A percentile compares a stretch with the other conserved stretches of the same genome.
Conservation (phyloP, 1,140 invertebrate genomes). For the Papilio helenus region DNA sequence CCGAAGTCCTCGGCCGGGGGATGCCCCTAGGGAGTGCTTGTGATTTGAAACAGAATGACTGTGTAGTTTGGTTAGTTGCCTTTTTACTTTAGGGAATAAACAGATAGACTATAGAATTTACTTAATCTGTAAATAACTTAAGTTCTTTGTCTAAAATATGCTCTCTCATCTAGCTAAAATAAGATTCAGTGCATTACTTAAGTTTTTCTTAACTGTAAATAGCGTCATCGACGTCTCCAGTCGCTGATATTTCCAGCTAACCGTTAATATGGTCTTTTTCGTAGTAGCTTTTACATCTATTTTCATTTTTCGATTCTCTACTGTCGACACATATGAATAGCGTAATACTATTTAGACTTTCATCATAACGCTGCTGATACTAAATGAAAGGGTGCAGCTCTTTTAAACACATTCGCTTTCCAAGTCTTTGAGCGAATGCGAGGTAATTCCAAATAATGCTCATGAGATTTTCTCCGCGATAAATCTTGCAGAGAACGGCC, state of each 20-base stretch:
- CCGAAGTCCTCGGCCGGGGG: neutral
- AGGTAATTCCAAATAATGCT: slow-evolving; percentile 4
- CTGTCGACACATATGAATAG: no score
- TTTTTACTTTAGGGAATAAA: neutral
- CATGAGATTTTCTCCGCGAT: neutral
- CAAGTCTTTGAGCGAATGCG: neutral
- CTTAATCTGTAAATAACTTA: neutral
- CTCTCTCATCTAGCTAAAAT: no score
- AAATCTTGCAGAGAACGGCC: neutral
- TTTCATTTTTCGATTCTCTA: no score
- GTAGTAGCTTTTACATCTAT: no score
- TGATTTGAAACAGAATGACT: slow-evolving; percentile 12
- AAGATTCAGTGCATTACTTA: no score
- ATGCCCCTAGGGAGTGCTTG: neutral
- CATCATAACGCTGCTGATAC: neutral
- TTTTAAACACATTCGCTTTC: neutral
- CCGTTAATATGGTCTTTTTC: no score
- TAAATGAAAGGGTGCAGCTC: neutral
- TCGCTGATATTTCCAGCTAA: no score
- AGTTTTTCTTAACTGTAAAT: no score
- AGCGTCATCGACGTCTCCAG: no score
- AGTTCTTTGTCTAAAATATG: neutral
- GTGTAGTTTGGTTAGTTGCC: neutral
- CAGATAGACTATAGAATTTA: neutral
- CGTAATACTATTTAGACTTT: no score